These are phyloP conservation scores for Zaprionus inermis DNA, from an alignment of 1,140 invertebrate genomes.

Conservation along the genomic window DNA sequence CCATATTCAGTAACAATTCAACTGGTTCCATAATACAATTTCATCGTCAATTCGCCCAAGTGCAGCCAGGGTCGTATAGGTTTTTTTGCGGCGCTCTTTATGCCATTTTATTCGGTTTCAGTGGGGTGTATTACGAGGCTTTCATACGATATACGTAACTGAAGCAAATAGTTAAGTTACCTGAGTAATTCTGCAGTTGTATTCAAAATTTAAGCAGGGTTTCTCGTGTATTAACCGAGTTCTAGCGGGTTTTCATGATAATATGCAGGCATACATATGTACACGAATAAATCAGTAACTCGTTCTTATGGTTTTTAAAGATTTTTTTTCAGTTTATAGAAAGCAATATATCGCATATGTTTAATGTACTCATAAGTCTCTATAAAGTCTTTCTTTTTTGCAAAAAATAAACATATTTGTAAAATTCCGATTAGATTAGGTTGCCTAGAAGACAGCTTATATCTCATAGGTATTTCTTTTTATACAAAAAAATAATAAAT, in stretches of 20 bases:
- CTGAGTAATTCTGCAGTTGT: background rate
- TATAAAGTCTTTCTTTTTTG: background rate
- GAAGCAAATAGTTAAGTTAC: background rate
- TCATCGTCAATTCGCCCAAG: background rate
- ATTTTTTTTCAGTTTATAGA: background rate
- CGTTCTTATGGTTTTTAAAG: too few species aligned
- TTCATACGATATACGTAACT: background rate
- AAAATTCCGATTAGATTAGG: too few species aligned
- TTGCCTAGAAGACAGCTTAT: too few species aligned
- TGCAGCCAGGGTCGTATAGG: background rate
- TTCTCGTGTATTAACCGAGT: background rate
- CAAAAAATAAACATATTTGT: background rate
- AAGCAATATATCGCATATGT: background rate
- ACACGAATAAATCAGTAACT: too few species aligned
- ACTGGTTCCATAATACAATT: slow-evolving; percentile 12
- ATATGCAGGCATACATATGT: too few species aligned
- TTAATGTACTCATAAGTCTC: background rate
- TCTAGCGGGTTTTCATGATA: too few species aligned
- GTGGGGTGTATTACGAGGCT: too few species aligned
- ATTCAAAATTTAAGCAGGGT: background rate
- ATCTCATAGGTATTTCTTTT: too few species aligned
- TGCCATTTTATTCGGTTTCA: background rate
- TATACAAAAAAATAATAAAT: too few species aligned
- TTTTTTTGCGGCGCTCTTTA: background rate
- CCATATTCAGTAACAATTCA: slow-evolving; percentile 10